phyloP scores from a whole-genome alignment of 2,797 vertebrate genomes.

The Poeciliopsis presidionis region DNA sequence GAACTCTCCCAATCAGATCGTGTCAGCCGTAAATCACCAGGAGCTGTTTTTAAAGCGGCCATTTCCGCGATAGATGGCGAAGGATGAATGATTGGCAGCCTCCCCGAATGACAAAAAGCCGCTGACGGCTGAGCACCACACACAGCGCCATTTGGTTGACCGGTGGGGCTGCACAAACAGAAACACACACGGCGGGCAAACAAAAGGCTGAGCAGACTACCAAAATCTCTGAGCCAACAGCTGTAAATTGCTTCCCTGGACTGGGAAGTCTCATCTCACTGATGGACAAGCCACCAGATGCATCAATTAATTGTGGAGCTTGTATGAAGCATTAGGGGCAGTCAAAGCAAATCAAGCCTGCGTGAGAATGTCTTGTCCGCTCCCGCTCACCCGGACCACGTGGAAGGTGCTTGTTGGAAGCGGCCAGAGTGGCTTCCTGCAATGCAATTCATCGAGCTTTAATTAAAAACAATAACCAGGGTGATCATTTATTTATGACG shows the following conservation, averaged over 20 bases:
- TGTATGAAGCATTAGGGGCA: slow-evolving; percentile 1
- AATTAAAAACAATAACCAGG: slow-evolving; percentile 65
- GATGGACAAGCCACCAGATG: slow-evolving; percentile 27
- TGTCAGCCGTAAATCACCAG: slow-evolving; percentile 29
- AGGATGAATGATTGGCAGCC: slow-evolving; percentile 22
- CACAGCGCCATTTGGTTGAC: slow-evolving; percentile 73
- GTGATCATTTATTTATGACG: slow-evolving; percentile 59
- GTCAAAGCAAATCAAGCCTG: slow-evolving; percentile 4
- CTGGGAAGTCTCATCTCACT: slow-evolving; percentile 17
- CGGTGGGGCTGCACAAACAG: slow-evolving; percentile 35
- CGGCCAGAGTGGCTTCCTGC: slow-evolving; percentile 11
- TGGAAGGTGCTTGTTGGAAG: slow-evolving; percentile 7
- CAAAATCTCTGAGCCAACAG: slow-evolving; percentile 63
- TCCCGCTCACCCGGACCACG: slow-evolving; percentile 17
- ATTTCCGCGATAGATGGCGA: slow-evolving; percentile 27
- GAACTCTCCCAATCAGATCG: slow-evolving; percentile 35
- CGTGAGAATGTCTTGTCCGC: slow-evolving; percentile 1
- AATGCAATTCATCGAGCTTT: slow-evolving; percentile 39
- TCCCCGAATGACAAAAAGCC: slow-evolving; percentile 47
- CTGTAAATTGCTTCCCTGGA: slow-evolving; percentile 58
- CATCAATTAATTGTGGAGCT: slow-evolving; percentile 19
- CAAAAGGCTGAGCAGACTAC: slow-evolving; percentile 66
- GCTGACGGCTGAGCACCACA: slow-evolving; percentile 46
- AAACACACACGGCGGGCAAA: slow-evolving; percentile 49
- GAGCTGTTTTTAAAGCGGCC: slow-evolving; percentile 39